Evolutionary conservation across 2,888 invertebrate species (phyloP).

Genomic region (Eristalis pertinax): DNA sequence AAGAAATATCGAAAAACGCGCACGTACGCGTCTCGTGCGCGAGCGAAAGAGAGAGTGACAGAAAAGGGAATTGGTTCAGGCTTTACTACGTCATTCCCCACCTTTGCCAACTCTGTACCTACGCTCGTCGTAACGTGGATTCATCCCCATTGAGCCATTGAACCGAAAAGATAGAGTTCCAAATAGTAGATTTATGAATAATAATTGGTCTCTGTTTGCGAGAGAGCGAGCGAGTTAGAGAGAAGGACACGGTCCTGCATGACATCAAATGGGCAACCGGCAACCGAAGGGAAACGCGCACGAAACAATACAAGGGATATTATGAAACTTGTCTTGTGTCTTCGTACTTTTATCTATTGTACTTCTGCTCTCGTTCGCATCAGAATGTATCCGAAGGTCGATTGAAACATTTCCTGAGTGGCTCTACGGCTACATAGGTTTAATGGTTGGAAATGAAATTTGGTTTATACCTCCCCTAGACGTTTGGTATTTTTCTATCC

Average conservation of each 20-base stretch:
- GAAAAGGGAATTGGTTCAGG: neutral
- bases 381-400: conserved; percentile 17
- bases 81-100: neutral
- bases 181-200: conserved; percentile 47
- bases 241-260: neutral
- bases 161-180: conserved; percentile 54
- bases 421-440: neutral
- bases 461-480: neutral
- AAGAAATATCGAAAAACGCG: neutral
- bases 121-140: neutral
- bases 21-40: conserved; percentile 4
- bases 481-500: neutral
- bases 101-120: neutral
- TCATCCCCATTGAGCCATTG: conserved; percentile 13
- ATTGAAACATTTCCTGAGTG: conserved; percentile 11
- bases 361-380: neutral
- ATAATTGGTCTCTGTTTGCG: conserved; percentile 36
- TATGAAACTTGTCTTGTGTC: conserved; percentile 24
- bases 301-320: conserved; percentile 24
- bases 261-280: neutral
- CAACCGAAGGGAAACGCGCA: neutral
- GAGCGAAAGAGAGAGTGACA: neutral
- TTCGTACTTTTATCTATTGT: neutral
- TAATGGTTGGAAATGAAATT: conserved; percentile 22
- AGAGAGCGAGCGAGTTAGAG: no score